These are phyloP conservation scores for Amia ocellicauda DNA, from an alignment of 2,113 vertebrate genomes.

Conservation along the genomic window DNA sequence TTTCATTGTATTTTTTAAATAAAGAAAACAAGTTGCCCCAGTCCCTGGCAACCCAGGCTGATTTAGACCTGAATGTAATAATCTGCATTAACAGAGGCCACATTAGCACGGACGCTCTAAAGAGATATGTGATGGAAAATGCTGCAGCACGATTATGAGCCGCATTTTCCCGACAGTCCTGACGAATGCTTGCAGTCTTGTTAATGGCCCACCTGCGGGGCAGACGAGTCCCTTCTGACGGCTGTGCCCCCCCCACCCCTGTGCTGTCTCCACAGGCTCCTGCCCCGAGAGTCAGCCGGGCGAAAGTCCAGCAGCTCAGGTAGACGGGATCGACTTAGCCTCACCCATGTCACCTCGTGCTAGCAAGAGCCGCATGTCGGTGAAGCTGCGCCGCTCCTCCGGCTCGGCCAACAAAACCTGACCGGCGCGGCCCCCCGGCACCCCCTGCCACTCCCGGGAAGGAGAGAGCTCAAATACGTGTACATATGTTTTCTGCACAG, in stretches of 20 bases:
- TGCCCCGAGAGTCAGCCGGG: constrained; percentile 85
- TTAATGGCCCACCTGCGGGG: neutral
- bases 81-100: too few species aligned
- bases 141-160: neutral
- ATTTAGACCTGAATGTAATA: too few species aligned
- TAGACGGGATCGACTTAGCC: constrained; percentile 86
- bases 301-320: constrained; percentile 82
- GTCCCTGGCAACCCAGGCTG: too few species aligned
- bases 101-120: neutral
- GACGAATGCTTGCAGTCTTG: neutral
- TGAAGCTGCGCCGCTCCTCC: constrained; percentile 95
- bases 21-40: too few species aligned
- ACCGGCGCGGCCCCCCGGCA: constrained; percentile 27
- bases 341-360: constrained; percentile 96
- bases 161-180: neutral
- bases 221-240: neutral
- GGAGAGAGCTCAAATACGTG: neutral
- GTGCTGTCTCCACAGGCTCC: constrained; percentile 72
- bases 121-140: neutral
- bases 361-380: constrained; percentile 98
- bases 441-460: neutral
- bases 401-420: constrained; percentile 96
- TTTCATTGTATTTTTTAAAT: too few species aligned
- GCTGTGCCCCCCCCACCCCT: neutral
- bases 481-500: neutral